Conservation (phyloP, 2,113 vertebrate species). For the Ochotona curzoniae region DNA sequence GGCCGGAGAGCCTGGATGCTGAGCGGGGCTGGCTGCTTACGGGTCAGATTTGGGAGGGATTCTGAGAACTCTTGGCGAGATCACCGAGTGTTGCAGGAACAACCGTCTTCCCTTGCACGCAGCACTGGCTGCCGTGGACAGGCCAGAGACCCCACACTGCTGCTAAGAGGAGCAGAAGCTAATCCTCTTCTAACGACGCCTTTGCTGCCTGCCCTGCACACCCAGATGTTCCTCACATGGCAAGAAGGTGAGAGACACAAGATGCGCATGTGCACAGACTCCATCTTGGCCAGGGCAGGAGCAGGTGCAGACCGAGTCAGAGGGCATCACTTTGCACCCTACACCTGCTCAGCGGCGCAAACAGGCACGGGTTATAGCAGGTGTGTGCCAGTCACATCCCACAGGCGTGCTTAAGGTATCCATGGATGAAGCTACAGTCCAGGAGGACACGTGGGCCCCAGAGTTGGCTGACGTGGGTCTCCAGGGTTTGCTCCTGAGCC, state of each 20-base stretch:
- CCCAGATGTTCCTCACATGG: not conserved
- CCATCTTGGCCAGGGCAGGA: not conserved
- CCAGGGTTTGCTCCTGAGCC: not conserved
- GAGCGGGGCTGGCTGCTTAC: too few relatives aligned
- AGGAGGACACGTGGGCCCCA: not conserved
- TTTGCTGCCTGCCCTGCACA: not conserved
- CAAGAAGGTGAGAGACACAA: not conserved
- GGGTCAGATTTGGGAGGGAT: too few relatives aligned
- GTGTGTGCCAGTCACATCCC: not conserved
- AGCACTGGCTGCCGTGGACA: too few relatives aligned
- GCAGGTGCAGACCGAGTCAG: not conserved
- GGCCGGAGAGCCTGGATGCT: too few relatives aligned
- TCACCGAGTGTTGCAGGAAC: too few relatives aligned
- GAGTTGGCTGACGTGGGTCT: not conserved
- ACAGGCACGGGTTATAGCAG: too few relatives aligned
- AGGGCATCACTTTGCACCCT: not conserved
- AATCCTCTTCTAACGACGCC: not conserved
- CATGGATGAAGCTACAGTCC: not conserved
- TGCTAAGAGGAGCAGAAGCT: not conserved
- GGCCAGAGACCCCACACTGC: too few relatives aligned
- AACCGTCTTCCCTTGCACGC: too few relatives aligned
- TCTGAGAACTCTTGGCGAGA: too few relatives aligned
- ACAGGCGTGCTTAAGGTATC: not conserved
- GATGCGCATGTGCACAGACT: not conserved
- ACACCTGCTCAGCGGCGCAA: not conserved